Conservation (phyloP, 1,140 invertebrate species). For the Bombus sylvicola region DNA sequence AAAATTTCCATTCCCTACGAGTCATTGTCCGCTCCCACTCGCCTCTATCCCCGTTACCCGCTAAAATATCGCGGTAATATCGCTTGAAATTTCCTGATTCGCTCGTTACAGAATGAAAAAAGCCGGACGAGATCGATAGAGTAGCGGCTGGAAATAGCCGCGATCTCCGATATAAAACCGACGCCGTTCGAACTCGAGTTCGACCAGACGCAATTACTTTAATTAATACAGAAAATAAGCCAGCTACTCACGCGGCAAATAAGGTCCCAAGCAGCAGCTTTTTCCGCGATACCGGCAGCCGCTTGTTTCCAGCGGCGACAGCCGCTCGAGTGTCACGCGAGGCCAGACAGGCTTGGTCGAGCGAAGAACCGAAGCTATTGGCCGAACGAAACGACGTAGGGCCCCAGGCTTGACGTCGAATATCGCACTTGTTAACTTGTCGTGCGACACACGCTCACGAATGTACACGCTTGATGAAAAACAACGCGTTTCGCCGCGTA, state of each 20-base stretch:
- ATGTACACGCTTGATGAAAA: background rate
- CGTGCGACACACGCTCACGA: background rate
- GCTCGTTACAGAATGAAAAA: background rate
- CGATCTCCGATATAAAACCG: background rate
- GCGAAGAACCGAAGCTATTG: no score
- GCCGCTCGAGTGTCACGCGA: slow-evolving; percentile 23
- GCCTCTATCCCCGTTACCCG: background rate
- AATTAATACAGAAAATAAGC: slow-evolving; percentile 24
- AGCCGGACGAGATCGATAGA: background rate
- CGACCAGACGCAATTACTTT: slow-evolving; percentile 6
- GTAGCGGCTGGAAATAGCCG: background rate
- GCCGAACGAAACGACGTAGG: background rate
- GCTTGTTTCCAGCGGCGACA: slow-evolving; percentile 9
- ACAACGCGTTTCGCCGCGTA: background rate
- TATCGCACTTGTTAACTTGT: slow-evolving; percentile 26
- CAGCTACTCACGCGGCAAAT: slow-evolving; percentile 1
- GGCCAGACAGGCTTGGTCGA: background rate
- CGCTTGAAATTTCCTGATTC: background rate
- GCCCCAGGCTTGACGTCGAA: background rate
- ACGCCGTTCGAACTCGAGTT: background rate
- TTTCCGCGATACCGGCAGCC: slow-evolving; percentile 1
- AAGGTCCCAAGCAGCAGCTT: background rate
- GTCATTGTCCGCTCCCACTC: no score
- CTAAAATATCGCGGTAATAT: background rate
- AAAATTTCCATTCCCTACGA: background rate